Evolutionary conservation across 2,797 vertebrate species (phyloP).

Genomic region (Pempheris klunzingeri): DNA sequence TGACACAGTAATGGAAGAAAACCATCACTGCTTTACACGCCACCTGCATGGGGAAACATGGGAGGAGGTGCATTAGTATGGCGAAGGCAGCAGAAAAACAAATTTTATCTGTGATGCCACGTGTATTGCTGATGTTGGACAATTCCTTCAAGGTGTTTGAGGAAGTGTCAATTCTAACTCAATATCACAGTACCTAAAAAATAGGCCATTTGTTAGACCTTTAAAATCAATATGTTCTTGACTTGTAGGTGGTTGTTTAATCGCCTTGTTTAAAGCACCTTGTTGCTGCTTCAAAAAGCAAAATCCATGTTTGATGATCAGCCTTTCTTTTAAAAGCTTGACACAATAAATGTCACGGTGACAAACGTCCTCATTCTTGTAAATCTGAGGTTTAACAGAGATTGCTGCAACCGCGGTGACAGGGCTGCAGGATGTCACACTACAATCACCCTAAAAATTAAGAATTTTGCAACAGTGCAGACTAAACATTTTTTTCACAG

Average conservation of each 20-base stretch:
- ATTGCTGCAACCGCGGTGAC: background rate
- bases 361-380: constrained; percentile 25
- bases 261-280: background rate
- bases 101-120: background rate
- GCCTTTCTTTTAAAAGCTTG: constrained; percentile 27
- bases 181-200: no score
- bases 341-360: constrained; percentile 28
- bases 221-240: background rate
- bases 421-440: background rate
- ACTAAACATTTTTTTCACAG: background rate
- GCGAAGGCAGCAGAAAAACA: background rate
- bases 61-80: background rate
- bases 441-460: constrained; percentile 11
- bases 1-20: constrained; percentile 99
- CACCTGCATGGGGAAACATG: constrained; percentile 83
- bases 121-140: constrained; percentile 3
- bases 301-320: background rate
- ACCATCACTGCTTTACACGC: constrained; percentile 97
- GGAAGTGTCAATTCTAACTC: no score
- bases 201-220: background rate
- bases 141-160: background rate
- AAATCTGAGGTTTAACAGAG: constrained; percentile 44
- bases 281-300: constrained; percentile 3
- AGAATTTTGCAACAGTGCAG: background rate
- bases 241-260: background rate